Conservation (phyloP, 2,113 vertebrate genomes). For the Colossoma macropomum region DNA sequence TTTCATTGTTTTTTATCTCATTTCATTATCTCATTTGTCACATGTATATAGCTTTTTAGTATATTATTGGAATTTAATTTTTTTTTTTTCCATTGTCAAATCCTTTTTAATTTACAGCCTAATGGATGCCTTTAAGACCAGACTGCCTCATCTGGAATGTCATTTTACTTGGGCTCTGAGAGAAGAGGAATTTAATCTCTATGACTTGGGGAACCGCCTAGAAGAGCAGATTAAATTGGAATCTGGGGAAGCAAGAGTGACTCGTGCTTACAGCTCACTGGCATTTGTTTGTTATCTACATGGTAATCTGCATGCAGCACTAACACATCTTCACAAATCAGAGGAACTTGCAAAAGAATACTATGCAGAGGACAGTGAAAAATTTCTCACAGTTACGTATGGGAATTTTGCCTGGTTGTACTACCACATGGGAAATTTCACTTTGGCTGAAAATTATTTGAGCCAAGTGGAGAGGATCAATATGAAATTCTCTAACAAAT, state of each 20-base stretch:
- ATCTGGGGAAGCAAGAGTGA: background rate
- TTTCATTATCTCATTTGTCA: no score
- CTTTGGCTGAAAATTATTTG: slow-evolving; percentile 29
- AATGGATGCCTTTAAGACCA: slow-evolving; percentile 51
- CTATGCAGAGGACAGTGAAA: slow-evolving; percentile 6
- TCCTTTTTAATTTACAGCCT: background rate
- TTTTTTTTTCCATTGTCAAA: no score
- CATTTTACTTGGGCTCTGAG: slow-evolving; percentile 80
- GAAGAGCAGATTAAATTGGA: slow-evolving; percentile 38
- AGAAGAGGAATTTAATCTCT: slow-evolving; percentile 66
- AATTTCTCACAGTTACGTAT: slow-evolving; percentile 52
- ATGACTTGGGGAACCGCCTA: slow-evolving; percentile 41
- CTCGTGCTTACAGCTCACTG: slow-evolving; percentile 44
- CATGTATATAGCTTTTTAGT: no score
- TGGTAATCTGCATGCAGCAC: slow-evolving; percentile 26
- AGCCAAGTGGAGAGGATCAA: slow-evolving; percentile 36
- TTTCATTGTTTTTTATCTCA: no score
- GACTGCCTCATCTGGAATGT: slow-evolving; percentile 72
- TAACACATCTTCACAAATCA: slow-evolving; percentile 44
- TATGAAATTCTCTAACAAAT: slow-evolving; percentile 48
- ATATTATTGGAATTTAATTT: no score
- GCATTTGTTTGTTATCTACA: slow-evolving; percentile 47
- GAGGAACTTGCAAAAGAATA: slow-evolving; percentile 23
- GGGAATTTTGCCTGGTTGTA: slow-evolving; percentile 56
- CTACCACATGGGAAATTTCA: slow-evolving; percentile 40